phyloP scores from a whole-genome alignment of 2,888 invertebrate genomes.

The Petrolisthes cinctipes region DNA sequence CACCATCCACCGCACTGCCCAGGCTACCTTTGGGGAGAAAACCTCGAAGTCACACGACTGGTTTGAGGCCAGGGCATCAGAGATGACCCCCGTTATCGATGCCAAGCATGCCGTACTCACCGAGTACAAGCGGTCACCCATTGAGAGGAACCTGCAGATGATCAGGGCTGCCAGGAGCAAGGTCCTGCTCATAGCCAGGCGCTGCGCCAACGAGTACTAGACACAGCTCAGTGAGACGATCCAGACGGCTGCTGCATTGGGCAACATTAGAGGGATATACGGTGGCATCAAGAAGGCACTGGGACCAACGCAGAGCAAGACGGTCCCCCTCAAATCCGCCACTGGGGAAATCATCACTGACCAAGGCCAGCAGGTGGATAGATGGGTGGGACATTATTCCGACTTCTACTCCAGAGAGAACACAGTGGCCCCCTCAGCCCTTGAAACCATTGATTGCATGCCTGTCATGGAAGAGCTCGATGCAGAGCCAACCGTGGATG shows the following conservation, averaged over 20 bases:
- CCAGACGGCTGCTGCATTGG: background rate
- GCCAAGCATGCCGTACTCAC: too few relatives aligned
- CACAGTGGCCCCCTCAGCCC: background rate
- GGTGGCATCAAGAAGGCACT: slow-evolving; percentile 28
- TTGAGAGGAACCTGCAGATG: background rate
- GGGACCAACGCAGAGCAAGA: too few relatives aligned
- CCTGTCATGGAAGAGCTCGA: slow-evolving; percentile 29
- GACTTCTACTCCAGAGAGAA: too few relatives aligned
- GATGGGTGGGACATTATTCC: too few relatives aligned
- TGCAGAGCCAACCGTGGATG: slow-evolving; percentile 9
- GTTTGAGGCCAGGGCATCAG: too few relatives aligned
- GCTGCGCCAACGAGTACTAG: slow-evolving; percentile 33
- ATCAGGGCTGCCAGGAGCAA: slow-evolving; percentile 13
- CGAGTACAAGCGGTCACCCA: too few relatives aligned
- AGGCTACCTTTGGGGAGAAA: background rate
- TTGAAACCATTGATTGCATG: background rate
- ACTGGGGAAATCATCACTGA: too few relatives aligned
- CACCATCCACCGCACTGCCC: background rate
- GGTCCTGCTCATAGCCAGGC: slow-evolving; percentile 1
- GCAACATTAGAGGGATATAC: slow-evolving; percentile 13
- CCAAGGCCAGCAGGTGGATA: too few relatives aligned
- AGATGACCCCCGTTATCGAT: too few relatives aligned
- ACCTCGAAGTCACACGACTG: slow-evolving; percentile 29
- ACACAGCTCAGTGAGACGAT: slow-evolving; percentile 9
- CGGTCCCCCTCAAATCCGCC: too few relatives aligned